Evolutionary conservation across 2,888 invertebrate genomes (phyloP).

Genomic region (Mesorhabditis spiculigera): DNA sequence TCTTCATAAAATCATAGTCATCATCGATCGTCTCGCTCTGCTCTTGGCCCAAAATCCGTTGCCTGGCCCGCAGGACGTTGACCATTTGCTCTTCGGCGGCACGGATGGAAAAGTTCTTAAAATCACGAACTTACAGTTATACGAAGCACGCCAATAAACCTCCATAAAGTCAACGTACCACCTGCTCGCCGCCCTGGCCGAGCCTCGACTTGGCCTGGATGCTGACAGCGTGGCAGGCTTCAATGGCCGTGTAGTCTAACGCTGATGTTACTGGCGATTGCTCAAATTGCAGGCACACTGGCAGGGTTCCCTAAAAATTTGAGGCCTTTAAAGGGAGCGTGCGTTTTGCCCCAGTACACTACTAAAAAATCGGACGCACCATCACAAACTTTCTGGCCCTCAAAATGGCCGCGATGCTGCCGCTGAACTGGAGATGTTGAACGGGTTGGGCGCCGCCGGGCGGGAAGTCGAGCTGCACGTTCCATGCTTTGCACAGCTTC

Average conservation of each 20-base stretch:
- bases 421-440: not conserved
- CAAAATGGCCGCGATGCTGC: constrained; percentile 16
- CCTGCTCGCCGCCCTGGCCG: not conserved
- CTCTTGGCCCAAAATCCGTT: constrained; percentile 1
- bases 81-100: not conserved
- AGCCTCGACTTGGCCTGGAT: not conserved
- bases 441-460: constrained; percentile 23
- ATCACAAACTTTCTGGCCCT: constrained; percentile 33
- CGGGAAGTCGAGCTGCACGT: constrained; percentile 18
- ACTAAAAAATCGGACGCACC: constrained; percentile 15
- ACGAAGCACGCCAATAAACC: not conserved
- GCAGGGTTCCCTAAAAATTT: constrained; percentile 27
- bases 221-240: not conserved
- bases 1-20: constrained; percentile 1
- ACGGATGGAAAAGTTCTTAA: not conserved
- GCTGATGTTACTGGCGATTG: constrained; percentile 12
- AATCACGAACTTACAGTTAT: not conserved
- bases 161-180: not conserved
- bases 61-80: not conserved
- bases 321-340: not conserved
- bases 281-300: constrained; percentile 28
- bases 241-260: not conserved
- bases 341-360: not conserved
- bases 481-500: constrained; percentile 19
- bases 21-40: constrained; percentile 6